Base-by-base conservation (phyloP, 2,113 vertebrate genomes). In the Cynopterus brachyotis region DNA sequence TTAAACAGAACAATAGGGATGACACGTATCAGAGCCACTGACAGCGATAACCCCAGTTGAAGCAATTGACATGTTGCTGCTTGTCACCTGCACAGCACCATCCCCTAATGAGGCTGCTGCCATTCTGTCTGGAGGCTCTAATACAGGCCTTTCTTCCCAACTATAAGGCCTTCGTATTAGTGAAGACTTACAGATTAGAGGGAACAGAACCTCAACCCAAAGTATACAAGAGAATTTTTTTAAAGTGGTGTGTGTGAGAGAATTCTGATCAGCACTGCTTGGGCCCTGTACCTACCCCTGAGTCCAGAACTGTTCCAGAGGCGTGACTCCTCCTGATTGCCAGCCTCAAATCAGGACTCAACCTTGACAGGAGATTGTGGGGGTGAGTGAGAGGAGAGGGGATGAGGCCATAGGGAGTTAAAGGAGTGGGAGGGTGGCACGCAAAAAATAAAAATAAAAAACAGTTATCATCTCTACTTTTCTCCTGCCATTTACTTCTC, bases 201-300 rank as follows among this genome's bases (percentile, higher is more conserved):
- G 6, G 76, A 81, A 66, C 8, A 42, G 30, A 95, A 82, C 53
- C 28, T 40, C 72, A 90, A 50, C 6, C 35, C 69, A 72, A 84
- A 92, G 20, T 47, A 66, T 59, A 45, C 16, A 88, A 60, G 47
- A 0, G 22, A 55, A 67, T 8, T 0, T 32, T 62, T 73, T 8
- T 17, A 47, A 37, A 55, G 35, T 53, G 17, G 9, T 17, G 24
- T 10, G 66, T 50, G 50, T 50, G 1, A n/a, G 22, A 76, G 53
- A 55, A 72, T 59, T 50, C 32, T 20, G 16, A 60, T 19, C 5
- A 9, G 24, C 42, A 22, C 9, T 37, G 9, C 30, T 50, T 5
- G 15, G n/a, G 42, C 24, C 12, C 35, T 20, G 0, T 17, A 59
- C 20, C 5, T 67, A 55, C 13, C 3, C 47, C 0, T 55, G 3